Percentiles rank a stretch among this genome's conserved stretches.
These are phyloP conservation scores for Mantis religiosa DNA, from an alignment of 2,888 invertebrate genomes.

Conservation along the genomic window DNA sequence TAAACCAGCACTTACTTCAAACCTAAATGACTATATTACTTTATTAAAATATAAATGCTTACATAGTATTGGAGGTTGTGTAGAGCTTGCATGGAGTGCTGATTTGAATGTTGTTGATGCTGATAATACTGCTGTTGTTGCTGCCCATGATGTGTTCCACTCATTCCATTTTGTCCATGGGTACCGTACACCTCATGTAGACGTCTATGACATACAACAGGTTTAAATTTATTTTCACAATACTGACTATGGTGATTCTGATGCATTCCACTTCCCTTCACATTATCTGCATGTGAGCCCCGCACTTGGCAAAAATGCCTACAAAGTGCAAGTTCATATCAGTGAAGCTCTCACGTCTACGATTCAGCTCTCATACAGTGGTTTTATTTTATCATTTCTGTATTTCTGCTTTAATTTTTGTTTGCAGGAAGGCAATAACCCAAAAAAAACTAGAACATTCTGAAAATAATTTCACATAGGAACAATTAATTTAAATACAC, in stretches of 20 bases:
- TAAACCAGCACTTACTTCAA: too few relatives aligned
- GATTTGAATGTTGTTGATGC: background rate
- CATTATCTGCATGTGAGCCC: too few relatives aligned
- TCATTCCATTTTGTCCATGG: constrained; percentile 2
- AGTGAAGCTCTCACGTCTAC: background rate
- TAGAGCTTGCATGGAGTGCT: constrained; percentile 4
- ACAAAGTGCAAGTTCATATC: background rate
- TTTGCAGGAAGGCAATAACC: too few relatives aligned
- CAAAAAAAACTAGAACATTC: too few relatives aligned
- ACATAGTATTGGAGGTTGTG: constrained; percentile 9
- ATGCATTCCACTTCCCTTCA: background rate
- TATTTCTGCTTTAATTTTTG: too few relatives aligned
- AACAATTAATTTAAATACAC: too few relatives aligned
- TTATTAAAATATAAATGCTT: background rate
- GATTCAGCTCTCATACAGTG: too few relatives aligned
- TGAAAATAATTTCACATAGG: too few relatives aligned
- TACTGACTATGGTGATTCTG: background rate
- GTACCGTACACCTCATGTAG: constrained; percentile 20
- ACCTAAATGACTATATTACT: too few relatives aligned
- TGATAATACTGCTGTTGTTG: background rate
- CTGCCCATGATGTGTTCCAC: background rate
- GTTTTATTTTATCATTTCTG: too few relatives aligned
- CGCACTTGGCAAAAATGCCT: background rate
- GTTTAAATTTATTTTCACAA: background rate
- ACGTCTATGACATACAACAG: background rate